Conservation (phyloP, 2,113 vertebrate species). For the Cathartes aura region DNA sequence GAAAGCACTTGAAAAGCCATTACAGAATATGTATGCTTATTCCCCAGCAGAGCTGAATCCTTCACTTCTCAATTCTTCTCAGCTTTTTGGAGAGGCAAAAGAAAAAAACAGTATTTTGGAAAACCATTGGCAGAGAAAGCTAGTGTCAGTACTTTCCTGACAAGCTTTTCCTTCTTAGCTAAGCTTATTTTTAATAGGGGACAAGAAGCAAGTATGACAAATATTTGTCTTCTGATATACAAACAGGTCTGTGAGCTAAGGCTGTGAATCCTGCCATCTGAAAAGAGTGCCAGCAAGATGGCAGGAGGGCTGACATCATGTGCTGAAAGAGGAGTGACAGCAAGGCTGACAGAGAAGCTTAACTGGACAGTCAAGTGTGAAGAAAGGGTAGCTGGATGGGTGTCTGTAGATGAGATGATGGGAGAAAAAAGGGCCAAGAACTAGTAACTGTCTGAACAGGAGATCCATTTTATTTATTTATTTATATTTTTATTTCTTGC, state of each 20-base stretch:
- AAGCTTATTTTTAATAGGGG: background rate
- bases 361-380: slow-evolving; percentile 1
- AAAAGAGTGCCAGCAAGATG: background rate
- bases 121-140: background rate
- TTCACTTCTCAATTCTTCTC: background rate
- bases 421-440: background rate
- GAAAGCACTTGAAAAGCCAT: background rate
- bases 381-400: background rate
- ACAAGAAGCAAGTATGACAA: background rate
- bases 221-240: background rate
- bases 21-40: background rate
- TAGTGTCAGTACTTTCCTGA: background rate
- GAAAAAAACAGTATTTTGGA: background rate
- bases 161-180: background rate
- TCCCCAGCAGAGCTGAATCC: background rate
- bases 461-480: background rate
- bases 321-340: slow-evolving; percentile 13
- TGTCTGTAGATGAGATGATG: background rate
- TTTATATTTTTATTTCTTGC: background rate
- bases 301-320: background rate
- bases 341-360: slow-evolving; percentile 20
- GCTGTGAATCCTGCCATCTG: background rate
- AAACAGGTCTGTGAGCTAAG: background rate
- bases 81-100: background rate
- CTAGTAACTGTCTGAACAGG: background rate